Conservation (phyloP, 2,797 vertebrate species). For the Peromyscus melanophrys region DNA sequence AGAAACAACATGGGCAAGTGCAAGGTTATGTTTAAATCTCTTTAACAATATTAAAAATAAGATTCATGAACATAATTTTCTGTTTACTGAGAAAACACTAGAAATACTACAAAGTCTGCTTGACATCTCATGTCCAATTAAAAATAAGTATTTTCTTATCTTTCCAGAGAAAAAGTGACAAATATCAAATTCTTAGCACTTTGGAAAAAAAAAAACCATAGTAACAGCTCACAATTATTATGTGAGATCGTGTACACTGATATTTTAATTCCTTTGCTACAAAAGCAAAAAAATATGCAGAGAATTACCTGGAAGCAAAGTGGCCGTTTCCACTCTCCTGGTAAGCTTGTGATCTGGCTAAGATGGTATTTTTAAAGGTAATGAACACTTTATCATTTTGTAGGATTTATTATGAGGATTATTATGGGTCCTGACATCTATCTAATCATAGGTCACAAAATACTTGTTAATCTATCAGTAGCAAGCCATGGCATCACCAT, state of each 20-base stretch:
- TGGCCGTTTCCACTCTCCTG: background rate
- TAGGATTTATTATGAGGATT: slow-evolving; percentile 48
- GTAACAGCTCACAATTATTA: slow-evolving; percentile 11
- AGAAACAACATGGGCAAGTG: slow-evolving; percentile 60
- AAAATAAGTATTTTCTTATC: slow-evolving; percentile 50
- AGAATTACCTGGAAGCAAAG: slow-evolving; percentile 33
- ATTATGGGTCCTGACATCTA: background rate
- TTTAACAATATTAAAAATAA: slow-evolving; percentile 59
- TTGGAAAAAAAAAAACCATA: slow-evolving; percentile 47
- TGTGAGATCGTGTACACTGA: slow-evolving; percentile 37
- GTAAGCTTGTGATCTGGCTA: background rate
- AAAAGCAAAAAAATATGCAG: slow-evolving; percentile 28
- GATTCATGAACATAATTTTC: slow-evolving; percentile 43
- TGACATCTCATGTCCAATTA: slow-evolving; percentile 40
- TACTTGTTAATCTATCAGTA: slow-evolving; percentile 31
- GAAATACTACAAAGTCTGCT: slow-evolving; percentile 58
- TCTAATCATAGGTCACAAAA: slow-evolving; percentile 49
- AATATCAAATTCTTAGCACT: background rate
- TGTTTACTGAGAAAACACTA: slow-evolving; percentile 41
- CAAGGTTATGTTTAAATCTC: slow-evolving; percentile 61
- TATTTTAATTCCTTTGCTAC: slow-evolving; percentile 44
- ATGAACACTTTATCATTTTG: slow-evolving; percentile 1
- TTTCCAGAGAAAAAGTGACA: slow-evolving; percentile 62
- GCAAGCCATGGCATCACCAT: background rate
- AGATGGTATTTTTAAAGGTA: slow-evolving; percentile 29